Evolutionary conservation across 1,140 invertebrate species (phyloP), one percentile per base, ranked within the genome.

Genomic region (Diabrotica undecimpunctata): DNA sequence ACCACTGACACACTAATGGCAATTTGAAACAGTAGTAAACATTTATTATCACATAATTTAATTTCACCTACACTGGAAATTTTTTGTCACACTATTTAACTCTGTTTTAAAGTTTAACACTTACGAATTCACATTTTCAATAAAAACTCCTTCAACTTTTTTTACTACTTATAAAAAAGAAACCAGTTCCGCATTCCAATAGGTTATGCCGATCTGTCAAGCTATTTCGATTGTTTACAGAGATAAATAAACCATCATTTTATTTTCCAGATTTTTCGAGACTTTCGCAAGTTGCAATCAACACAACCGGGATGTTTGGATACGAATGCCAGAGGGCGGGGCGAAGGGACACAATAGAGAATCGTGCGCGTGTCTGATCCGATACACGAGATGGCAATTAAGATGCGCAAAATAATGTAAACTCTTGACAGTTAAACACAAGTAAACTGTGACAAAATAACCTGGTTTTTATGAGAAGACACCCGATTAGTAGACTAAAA

Each of bases 371-470:
- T 65, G 68, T 65, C 54, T 59, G 65, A 67, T 62, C 36, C 61
- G 60, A 11, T 13, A 69, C 62, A 69, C 68, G 65, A 69, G 68
- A 69, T 62, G 63, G 62, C 51, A 53, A 67, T 68, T 59, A 65
- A 67, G 68, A 70, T 70, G 68, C 68, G 68, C 68, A 70, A 70
- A 69, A 67, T 67, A 53, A 64, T 54, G 62, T n/a, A 54, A 39
- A 55, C 11, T 12, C 46, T 54, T 8, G 25, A 25, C 10, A 7
- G 54, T 14, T 14, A 10, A 25, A 55, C n/a, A 25, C 10, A 25
- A 7, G 35, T 55, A 36, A 25, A 55, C n/a, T 14, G 54, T 55
- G 54, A 55, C 54, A 13, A 36, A 10, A 55, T 25, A 25, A 25
- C 25, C 25, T 25, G 4, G 25, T 25, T 25, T 25, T 25, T 25